A percentile compares a stretch with the other conserved stretches of the same genome.
Evolutionary conservation across 2,113 vertebrate species (phyloP).

Genomic region (Hydrochoerus hydrochaeris): DNA sequence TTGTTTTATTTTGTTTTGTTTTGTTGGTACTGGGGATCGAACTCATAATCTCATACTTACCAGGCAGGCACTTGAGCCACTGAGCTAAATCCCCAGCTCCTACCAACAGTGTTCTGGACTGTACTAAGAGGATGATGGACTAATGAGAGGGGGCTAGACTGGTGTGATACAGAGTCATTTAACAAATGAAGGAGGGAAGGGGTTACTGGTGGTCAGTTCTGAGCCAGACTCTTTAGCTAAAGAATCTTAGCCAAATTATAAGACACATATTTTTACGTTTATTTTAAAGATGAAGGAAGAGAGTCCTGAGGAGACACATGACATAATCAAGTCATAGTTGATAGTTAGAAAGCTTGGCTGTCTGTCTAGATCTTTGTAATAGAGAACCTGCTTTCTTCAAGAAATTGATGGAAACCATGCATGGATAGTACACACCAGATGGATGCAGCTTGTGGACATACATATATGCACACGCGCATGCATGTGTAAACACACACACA

Average conservation of each 20-base stretch:
- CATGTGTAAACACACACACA: no score
- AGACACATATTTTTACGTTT: not conserved
- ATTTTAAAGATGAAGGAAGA: slow-evolving; percentile 30
- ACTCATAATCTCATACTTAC: no score
- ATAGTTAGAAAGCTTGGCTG: not conserved
- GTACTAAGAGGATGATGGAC: not conserved
- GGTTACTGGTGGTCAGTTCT: not conserved
- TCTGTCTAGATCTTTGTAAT: not conserved
- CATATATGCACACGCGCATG: no score
- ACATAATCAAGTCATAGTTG: not conserved
- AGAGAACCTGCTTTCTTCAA: not conserved
- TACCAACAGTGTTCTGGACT: not conserved
- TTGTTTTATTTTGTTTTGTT: no score
- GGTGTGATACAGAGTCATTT: not conserved
- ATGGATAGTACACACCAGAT: not conserved
- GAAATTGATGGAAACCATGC: not conserved
- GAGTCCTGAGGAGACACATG: not conserved
- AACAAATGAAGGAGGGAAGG: not conserved
- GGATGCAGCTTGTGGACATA: not conserved
- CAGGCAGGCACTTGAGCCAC: no score
- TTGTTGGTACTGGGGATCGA: no score
- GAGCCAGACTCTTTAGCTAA: not conserved
- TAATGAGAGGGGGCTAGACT: not conserved
- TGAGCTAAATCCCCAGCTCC: no score
- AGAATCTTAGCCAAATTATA: not conserved